phyloP scores from a whole-genome alignment of 92 coral and sea anemone species.

The Hydrozoanthus gracilis region DNA sequence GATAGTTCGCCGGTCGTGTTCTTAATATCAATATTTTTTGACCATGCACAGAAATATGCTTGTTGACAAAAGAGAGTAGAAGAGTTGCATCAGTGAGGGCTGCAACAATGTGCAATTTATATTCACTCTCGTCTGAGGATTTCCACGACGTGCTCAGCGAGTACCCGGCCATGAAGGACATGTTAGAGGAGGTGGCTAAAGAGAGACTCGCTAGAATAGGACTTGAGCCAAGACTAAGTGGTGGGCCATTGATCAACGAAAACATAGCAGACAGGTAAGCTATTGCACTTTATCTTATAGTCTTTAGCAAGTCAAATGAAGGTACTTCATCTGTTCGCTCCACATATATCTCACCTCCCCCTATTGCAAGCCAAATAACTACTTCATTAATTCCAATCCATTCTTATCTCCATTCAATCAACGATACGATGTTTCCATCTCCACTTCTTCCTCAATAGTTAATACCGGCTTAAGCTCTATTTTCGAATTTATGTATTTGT shows the following conservation, averaged over 20 bases:
- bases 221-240: slow-evolving; percentile 64
- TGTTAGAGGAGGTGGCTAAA: slow-evolving; percentile 89
- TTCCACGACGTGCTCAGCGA: slow-evolving; percentile 86
- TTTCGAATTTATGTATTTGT: too few species aligned
- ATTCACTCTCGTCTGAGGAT: slow-evolving; percentile 75
- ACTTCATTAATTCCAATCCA: too few species aligned
- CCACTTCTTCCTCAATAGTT: too few species aligned
- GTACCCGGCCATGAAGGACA: slow-evolving; percentile 82
- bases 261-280: slow-evolving; percentile 43
- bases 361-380: too few species aligned
- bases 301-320: too few species aligned
- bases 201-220: slow-evolving; percentile 95
- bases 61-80: slow-evolving; percentile 85
- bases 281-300: not conserved
- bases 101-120: slow-evolving; percentile 91
- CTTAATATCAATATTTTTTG: not conserved
- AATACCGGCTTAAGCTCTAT: too few species aligned
- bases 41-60: slow-evolving; percentile 81
- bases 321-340: too few species aligned
- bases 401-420: too few species aligned
- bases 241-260: slow-evolving; percentile 54
- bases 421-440: too few species aligned
- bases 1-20: not conserved
- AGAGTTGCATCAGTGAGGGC: slow-evolving; percentile 97
- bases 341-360: too few species aligned